Base-by-base conservation (phyloP, 2,888 invertebrate species). In the Melolontha melolontha region DNA sequence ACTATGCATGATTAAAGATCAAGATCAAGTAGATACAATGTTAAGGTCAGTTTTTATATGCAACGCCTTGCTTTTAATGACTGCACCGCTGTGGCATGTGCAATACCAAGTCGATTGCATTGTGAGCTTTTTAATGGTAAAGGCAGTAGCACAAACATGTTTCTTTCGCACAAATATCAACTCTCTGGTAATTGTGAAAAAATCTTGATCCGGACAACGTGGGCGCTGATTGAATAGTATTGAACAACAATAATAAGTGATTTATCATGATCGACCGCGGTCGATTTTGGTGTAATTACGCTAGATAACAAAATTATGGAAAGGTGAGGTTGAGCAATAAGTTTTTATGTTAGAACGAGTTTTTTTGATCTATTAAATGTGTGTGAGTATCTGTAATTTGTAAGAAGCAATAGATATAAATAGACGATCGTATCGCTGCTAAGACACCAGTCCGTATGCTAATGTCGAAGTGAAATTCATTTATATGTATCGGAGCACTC, bases 11-110 rank as follows among this genome's bases (percentile, higher is more conserved):
- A 62, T 67, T 64, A 70, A 70, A 70, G 70, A 70, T 70, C 70
- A 70, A 70, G 70, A 70, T 70, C 70, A 70, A 66, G 66, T 57
- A 47, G 67, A 64, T 55, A 70, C 70, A 70, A 70, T 70, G 70
- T 70, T 67, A 70, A 70, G 70, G 70, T 70, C 70, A 70, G 66
- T 69, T 66, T 66, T 69, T 69, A 69, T 62, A 49, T 66, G 66
- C 51, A 66, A 59, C 65, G 65, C 65, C 69, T 69, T 57, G 57
- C 49, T 66, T 34, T 66, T 55, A 57, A 57, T 66, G 59, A 66
- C 50, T 59, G 47, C 66, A 66, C 51, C 29, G 29, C 16, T 66
- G 50, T 49, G 49, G 66, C 59, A 59, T 66, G 66, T 59, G 66
- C 59, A 59, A 59, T 66, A 66, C 57, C 57, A 59, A 66, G 44